Evolutionary conservation across 2,113 vertebrate genomes (phyloP).

Genomic region (Mugil cephalus): DNA sequence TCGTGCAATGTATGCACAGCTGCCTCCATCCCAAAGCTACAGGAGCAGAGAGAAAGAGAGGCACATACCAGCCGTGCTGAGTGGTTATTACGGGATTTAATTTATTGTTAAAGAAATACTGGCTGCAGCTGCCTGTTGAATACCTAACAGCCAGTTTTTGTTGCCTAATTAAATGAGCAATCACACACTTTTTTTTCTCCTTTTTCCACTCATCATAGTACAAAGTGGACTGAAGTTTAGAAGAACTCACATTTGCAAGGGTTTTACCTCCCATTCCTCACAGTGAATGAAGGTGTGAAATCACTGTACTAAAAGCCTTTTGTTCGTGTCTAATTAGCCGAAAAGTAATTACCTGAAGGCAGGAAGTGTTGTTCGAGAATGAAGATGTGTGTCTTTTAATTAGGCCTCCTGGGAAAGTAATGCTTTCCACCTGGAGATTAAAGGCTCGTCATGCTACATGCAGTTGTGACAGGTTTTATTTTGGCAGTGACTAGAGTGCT

Average conservation of each 20-base stretch:
- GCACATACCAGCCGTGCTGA: neutral
- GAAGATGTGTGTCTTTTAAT: slow-evolving; percentile 71
- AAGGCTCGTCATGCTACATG: slow-evolving; percentile 4
- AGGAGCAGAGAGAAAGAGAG: slow-evolving; percentile 17
- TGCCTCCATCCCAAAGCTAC: slow-evolving; percentile 15
- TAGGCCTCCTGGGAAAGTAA: slow-evolving; percentile 63
- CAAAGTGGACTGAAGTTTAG: slow-evolving; percentile 1
- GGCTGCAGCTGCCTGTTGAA: slow-evolving; percentile 14
- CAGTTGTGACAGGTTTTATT: slow-evolving; percentile 28
- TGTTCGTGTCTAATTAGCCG: slow-evolving; percentile 59
- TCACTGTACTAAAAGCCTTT: slow-evolving; percentile 47
- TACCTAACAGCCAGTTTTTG: slow-evolving; percentile 1
- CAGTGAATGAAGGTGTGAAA: slow-evolving; percentile 27
- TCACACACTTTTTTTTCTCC: neutral
- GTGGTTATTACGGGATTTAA: slow-evolving; percentile 29
- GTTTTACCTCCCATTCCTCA: neutral
- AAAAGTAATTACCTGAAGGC: slow-evolving; percentile 51
- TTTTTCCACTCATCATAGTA: neutral
- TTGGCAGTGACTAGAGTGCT: neutral
- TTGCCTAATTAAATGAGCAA: slow-evolving; percentile 20
- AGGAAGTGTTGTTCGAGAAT: slow-evolving; percentile 64
- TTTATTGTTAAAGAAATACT: slow-evolving; percentile 19
- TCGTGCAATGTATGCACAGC: slow-evolving; percentile 32
- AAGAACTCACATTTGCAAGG: neutral
- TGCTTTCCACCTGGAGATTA: slow-evolving; percentile 49